Conservation (phyloP, 35 echinoderm and acorn worm species). For the Hemicentrotus pulcherrimus region DNA sequence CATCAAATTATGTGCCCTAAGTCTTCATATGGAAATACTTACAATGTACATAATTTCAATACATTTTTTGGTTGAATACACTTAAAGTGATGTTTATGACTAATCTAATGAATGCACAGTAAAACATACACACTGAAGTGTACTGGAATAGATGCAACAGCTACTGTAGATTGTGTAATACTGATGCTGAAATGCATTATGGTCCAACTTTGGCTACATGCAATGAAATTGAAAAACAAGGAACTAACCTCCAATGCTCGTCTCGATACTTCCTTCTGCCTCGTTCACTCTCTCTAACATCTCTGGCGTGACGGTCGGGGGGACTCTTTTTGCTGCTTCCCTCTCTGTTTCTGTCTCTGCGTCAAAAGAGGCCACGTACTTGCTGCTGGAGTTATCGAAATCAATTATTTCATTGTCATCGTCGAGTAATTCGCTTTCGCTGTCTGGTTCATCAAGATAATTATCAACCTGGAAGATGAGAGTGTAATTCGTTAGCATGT, state of each 20-base stretch:
- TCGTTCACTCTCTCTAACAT: background rate
- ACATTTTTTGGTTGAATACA: too few relatives aligned
- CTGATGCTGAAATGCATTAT: too few relatives aligned
- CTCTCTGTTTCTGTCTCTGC: background rate
- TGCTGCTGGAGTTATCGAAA: conserved; percentile 30
- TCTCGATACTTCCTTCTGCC: background rate
- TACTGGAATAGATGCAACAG: too few relatives aligned
- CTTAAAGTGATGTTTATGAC: too few relatives aligned
- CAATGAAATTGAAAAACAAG: background rate
- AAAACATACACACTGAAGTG: too few relatives aligned
- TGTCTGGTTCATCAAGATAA: conserved; percentile 59
- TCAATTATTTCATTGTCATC: conserved; percentile 30
- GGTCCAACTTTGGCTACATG: too few relatives aligned
- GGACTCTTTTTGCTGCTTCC: conserved; percentile 5
- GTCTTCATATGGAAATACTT: too few relatives aligned
- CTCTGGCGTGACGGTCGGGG: background rate
- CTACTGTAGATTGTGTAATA: too few relatives aligned
- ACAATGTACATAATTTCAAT: too few relatives aligned
- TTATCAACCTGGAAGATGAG: conserved; percentile 55
- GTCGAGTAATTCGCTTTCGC: background rate
- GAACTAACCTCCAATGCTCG: background rate
- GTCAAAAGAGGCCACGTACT: conserved; percentile 56
- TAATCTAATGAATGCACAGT: too few relatives aligned
- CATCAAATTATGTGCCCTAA: too few relatives aligned
- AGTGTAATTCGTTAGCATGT: too few relatives aligned